Base-by-base conservation (phyloP, 2,797 vertebrate genomes). In the Chaetophractus vellerosus region DNA sequence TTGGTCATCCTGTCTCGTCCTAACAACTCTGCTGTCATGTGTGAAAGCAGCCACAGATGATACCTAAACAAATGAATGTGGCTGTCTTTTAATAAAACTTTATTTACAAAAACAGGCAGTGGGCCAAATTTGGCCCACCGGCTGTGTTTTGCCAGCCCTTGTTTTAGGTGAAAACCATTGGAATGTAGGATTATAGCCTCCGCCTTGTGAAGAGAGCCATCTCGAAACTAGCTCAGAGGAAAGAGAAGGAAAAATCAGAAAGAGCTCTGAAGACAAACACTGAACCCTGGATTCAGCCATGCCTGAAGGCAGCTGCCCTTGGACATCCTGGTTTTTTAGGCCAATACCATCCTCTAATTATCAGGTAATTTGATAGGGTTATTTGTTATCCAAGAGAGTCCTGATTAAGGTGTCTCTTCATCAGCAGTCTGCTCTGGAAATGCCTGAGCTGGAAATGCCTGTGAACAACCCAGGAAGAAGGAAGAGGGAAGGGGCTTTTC, bases 331-430 rank as follows among this genome's bases (percentile, higher is more conserved):
- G 26, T 69, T 74, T 68, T 2, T 1, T n/a, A 50, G 55, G 23
- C 24, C 41, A 57, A 0, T 24, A n/a, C 52, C 23, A 41, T 9
- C 28, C 3, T 59, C 72, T 36, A n/a, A 48, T 81, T 33, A 64
- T 52, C 84, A 63, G 45, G 28, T 26, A 64, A 88, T 88, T 66
- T 57, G 82, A 52, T 78, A 18, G 1, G 9, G 11, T 15, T 8
- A 88, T 89, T 96, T 63, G 41, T 55, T 78, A 41, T 76, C 33
- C 86, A 50, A 84, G 59, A 50, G 15, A 84, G 9, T 69, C 33
- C 55, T 63, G 88, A 74, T 36, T 57, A 1, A 0, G n/a, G 6
- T 24, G 38, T 33, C 63, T 38, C 16, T 2, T 66, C 14, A 68
- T 11, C 1, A 19, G 38, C 5, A 26, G 26, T 75, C 10, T 31